phyloP scores from a whole-genome alignment of 2,888 invertebrate genomes.

The Cheilosia impressa region DNA sequence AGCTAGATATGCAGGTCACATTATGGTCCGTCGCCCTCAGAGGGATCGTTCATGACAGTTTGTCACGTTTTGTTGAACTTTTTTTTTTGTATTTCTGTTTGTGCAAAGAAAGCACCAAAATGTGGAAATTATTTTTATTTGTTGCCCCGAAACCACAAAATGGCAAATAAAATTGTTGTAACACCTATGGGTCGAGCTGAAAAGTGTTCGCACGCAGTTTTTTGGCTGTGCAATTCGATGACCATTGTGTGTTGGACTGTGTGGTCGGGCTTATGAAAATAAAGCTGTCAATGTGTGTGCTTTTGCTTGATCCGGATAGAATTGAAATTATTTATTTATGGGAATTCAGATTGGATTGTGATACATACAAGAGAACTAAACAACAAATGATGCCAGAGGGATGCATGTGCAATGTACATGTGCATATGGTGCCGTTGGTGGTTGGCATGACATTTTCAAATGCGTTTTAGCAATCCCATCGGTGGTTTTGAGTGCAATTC shows the following conservation, averaged over 20 bases:
- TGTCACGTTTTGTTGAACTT: slow-evolving; percentile 31
- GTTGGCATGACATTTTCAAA: no score
- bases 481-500: neutral
- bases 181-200: neutral
- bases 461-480: neutral
- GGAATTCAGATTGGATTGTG: slow-evolving; percentile 18
- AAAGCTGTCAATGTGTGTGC: neutral
- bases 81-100: neutral
- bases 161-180: slow-evolving; percentile 11
- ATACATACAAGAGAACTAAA: neutral
- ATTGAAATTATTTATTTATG: slow-evolving; percentile 43
- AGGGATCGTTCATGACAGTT: slow-evolving; percentile 9
- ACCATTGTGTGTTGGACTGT: slow-evolving; percentile 20
- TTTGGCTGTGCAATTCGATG: slow-evolving; percentile 15
- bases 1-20: slow-evolving; percentile 27
- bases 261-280: slow-evolving; percentile 11
- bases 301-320: slow-evolving; percentile 12
- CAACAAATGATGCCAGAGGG: neutral
- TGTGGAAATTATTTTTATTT: neutral
- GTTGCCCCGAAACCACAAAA: slow-evolving; percentile 10
- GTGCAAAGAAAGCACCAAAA: neutral
- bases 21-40: neutral
- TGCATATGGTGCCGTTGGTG: neutral
- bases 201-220: slow-evolving; percentile 7
- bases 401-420: neutral